Base-by-base conservation (phyloP, 2,888 invertebrate genomes). In the Microplitis manilae region DNA sequence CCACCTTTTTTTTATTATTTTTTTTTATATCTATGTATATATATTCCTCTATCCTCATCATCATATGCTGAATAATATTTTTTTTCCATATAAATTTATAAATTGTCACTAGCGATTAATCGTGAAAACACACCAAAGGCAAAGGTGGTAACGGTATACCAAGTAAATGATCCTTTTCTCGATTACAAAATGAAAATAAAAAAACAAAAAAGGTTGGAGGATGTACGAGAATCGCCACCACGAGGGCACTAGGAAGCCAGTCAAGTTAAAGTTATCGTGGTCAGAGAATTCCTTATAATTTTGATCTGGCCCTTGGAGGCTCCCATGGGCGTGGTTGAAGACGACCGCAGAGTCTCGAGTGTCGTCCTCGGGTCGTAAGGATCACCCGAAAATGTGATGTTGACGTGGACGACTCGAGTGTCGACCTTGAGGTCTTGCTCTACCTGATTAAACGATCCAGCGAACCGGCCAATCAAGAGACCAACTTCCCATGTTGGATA, bases 261-360 rank as follows among this genome's bases (percentile, higher is more conserved):
- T 59, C 39, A 76, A 76, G 60, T 71, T 76, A 38, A 50, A 50
- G 50, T 41, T 50, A 41, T 40, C 68, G 59, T 17, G 68, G 59
- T 68, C 30, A 61, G 40, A 68, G 41, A 64, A 65, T 70, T 20
- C 50, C 20, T 30, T 50, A 41, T 64, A 70, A 70, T 75, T 75
- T 70, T 70, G 62, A 64, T 59, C 38, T 75, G 61, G 68, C 61
- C 68, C 69, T 69, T 15, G 68, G 15, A 38, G 65, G 68, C 20
- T 41, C 41, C 6, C 41, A 68, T 70, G 59, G 70, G 70, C 70
- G 67, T 71, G 65, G 76, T 50, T 39, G 30, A 71, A 50, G 30
- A 17, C 20, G 59, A 76, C 76, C 76, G 65, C 76, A 76, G 71
- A n/a, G 50, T 76, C 76, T 76, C 71, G 71, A 70, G 76, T 76